Percentiles rank a stretch among this genome's conserved stretches.
phyloP scores from a whole-genome alignment of 2,113 vertebrate species.

The Henicopernis longicauda region DNA sequence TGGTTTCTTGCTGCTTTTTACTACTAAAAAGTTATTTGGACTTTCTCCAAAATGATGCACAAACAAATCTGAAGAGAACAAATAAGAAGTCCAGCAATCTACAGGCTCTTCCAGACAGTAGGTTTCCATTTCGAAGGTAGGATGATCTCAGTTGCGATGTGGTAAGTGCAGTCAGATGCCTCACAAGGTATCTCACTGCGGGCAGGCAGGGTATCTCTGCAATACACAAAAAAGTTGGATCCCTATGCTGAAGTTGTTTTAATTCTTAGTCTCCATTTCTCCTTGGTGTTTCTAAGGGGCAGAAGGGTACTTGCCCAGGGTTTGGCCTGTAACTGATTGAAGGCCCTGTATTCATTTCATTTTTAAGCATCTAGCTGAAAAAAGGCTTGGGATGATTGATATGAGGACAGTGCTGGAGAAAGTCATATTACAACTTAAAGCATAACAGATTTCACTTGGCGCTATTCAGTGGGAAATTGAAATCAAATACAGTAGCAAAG shows the following conservation, averaged over 20 bases:
- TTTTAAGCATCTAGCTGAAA: conserved; percentile 31
- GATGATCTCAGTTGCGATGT: not conserved
- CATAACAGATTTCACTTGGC: conserved; percentile 43
- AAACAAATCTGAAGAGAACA: not conserved
- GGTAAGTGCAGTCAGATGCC: not conserved
- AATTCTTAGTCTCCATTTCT: not conserved
- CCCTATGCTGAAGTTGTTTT: not conserved
- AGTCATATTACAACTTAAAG: conserved; percentile 34
- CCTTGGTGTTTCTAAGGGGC: not conserved
- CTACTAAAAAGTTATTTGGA: not conserved
- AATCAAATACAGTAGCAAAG: conserved; percentile 69
- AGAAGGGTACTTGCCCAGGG: not conserved
- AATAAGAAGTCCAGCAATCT: not conserved
- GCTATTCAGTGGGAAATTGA: conserved; percentile 41
- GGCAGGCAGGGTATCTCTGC: not conserved
- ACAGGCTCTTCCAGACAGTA: not conserved
- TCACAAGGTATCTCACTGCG: not conserved
- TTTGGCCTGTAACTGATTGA: not conserved
- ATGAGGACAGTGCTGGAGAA: not conserved
- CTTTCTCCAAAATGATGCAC: not conserved
- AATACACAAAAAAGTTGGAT: not conserved
- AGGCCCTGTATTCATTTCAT: not conserved
- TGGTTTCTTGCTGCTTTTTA: not conserved
- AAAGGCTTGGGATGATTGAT: not conserved
- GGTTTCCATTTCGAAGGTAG: not conserved